Evolutionary conservation across 2,797 vertebrate species (phyloP).

Genomic region (Synanceia verrucosa): DNA sequence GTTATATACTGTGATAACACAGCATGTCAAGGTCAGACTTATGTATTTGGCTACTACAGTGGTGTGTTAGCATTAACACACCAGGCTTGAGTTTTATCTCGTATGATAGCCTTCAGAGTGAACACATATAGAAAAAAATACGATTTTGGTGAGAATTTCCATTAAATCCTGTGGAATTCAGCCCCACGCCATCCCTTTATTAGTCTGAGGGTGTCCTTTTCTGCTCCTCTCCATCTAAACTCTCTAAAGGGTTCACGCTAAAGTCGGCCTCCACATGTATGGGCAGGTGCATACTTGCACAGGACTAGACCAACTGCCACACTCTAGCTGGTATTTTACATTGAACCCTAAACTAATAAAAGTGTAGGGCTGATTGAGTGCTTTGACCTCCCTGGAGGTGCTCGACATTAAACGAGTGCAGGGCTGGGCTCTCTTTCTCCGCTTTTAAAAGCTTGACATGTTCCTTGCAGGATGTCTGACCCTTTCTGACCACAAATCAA

Average conservation of each 20-base stretch:
- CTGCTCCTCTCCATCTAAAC: not conserved
- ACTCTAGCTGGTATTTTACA: conserved; percentile 35
- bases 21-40: conserved; percentile 24
- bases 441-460: conserved; percentile 69
- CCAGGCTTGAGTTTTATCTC: conserved; percentile 15
- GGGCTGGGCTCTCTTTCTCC: conserved; percentile 42
- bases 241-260: conserved; percentile 7
- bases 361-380: conserved; percentile 61
- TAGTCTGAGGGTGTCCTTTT: not conserved
- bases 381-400: conserved; percentile 60
- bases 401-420: conserved; percentile 66
- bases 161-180: not conserved
- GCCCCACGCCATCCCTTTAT: not conserved
- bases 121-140: not conserved
- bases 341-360: conserved; percentile 58
- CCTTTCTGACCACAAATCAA: conserved; percentile 72
- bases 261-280: not conserved
- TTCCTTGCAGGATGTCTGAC: conserved; percentile 65
- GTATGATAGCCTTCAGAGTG: not conserved
- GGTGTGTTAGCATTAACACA: conserved; percentile 1
- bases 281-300: not conserved
- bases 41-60: conserved; percentile 5
- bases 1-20: conserved; percentile 6
- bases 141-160: not conserved
- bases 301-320: not conserved